Base-by-base conservation (phyloP, 2,888 invertebrate species). In the Tenthredo livida region DNA sequence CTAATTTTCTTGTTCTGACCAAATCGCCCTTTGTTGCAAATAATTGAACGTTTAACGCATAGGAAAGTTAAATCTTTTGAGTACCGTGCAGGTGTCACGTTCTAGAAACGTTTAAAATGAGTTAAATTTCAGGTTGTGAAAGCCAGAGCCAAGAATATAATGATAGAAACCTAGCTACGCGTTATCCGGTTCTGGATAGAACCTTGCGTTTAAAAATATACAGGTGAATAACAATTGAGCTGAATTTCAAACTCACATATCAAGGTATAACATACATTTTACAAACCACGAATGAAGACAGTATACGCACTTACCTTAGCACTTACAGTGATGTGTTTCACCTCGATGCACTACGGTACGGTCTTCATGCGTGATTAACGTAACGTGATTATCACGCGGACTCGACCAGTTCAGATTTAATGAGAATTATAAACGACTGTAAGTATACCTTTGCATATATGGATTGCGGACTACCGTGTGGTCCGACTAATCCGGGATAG, bases 281-380 rank as follows among this genome's bases (percentile, higher is more conserved):
- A 10, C 4, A 61, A 33, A 17, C 78, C 37, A 37, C 47, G 37
- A 21, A 40, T 80, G 15, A 37, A 17, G 33, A 43, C 10, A 12
- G 54, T 40, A 17, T 40, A 17, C 29, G 54, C 33, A 77, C 77
- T 77, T 77, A 77, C 77, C 77, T 33, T 12, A 73, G n/a, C n/a
- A 61, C 58, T 21, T 61, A 10, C 21, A 80, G 61, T 61, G 12
- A 61, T 21, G 50, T 43, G 29, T 77, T 77, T 77, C 29, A 50
- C 3, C 77, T 50, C 75, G 15, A 47, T 50, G 75, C 50, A 75
- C n/a, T 17, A 54, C 0, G 21, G 73, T 43, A 17, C 37, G 15
- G 47, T 67, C n/a, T 83, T 67, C 17, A 67, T 61, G 58, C 67
- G 54, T 83, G 83, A 83, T 70, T 67, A 83, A 83, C 83, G 67